These are phyloP conservation scores for Schrankia costaestrigalis DNA, from an alignment of 2,888 invertebrate species.

Conservation along the genomic window DNA sequence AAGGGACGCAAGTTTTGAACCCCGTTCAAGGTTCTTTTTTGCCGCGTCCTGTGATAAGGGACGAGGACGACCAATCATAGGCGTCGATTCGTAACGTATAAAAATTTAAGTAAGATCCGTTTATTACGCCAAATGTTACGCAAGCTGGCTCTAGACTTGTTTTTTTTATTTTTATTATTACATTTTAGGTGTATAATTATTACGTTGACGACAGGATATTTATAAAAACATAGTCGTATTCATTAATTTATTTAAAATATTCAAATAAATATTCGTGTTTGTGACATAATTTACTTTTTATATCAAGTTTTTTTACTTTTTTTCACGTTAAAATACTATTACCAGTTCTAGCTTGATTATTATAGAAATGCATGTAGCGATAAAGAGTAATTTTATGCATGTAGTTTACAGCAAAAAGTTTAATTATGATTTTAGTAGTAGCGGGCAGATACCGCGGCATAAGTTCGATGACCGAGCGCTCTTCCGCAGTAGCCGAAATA, in stretches of 20 bases:
- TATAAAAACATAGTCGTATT: too few relatives aligned
- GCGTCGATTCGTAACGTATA: constrained; percentile 55
- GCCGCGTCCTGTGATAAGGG: constrained; percentile 67
- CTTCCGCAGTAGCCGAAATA: constrained; percentile 62
- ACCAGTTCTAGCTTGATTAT: too few relatives aligned
- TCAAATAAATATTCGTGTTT: too few relatives aligned
- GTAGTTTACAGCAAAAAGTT: constrained; percentile 21
- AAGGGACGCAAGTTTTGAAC: constrained; percentile 52
- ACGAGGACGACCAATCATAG: constrained; percentile 60
- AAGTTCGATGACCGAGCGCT: constrained; percentile 51
- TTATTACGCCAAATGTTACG: constrained; percentile 21
- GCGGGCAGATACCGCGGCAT: constrained; percentile 35
- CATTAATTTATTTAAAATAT: too few relatives aligned
- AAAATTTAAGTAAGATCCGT: constrained; percentile 43
- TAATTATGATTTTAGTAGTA: constrained; percentile 40
- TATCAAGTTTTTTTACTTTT: too few relatives aligned
- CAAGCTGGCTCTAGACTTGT: too few relatives aligned
- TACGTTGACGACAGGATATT: too few relatives aligned
- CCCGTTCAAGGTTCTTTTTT: constrained; percentile 49
- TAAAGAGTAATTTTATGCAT: constrained; percentile 24
- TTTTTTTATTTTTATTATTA: too few relatives aligned
- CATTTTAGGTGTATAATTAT: too few relatives aligned
- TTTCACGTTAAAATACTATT: too few relatives aligned
- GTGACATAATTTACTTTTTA: too few relatives aligned
- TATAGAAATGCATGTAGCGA: too few relatives aligned